Conservation (phyloP, 2,888 invertebrate genomes). For the Drosophila tanythrix region DNA sequence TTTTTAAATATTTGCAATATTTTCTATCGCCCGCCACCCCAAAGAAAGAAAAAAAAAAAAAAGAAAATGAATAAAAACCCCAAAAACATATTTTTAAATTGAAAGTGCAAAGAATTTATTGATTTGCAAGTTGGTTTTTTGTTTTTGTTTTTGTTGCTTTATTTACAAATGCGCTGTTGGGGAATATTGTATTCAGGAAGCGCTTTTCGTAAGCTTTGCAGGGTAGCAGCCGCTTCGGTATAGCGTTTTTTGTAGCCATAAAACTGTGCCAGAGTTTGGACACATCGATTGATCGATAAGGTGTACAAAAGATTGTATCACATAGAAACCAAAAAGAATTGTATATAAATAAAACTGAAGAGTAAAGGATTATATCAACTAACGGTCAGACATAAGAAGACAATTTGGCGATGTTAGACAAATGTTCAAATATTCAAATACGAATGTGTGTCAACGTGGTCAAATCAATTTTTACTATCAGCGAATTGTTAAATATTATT, state of each 20-base stretch:
- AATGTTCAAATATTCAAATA: slow-evolving; percentile 65
- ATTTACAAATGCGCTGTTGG: slow-evolving; percentile 48
- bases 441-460: slow-evolving; percentile 76
- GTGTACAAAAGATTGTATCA: slow-evolving; percentile 11
- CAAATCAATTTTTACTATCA: slow-evolving; percentile 71
- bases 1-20: too few species aligned
- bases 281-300: slow-evolving; percentile 29
- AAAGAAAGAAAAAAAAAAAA: not conserved
- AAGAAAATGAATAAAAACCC: slow-evolving; percentile 4
- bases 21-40: too few species aligned
- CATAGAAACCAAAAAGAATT: slow-evolving; percentile 6
- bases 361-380: slow-evolving; percentile 30
- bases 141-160: slow-evolving; percentile 23
- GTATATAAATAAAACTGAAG: slow-evolving; percentile 29
- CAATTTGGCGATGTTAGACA: slow-evolving; percentile 61
- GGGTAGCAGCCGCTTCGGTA: slow-evolving; percentile 59
- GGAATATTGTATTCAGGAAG: slow-evolving; percentile 35
- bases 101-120: slow-evolving; percentile 55
- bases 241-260: slow-evolving; percentile 32
- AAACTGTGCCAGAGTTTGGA: slow-evolving; percentile 31
- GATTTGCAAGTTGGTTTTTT: slow-evolving; percentile 21
- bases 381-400: slow-evolving; percentile 44
- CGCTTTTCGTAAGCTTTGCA: slow-evolving; percentile 51
- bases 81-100: slow-evolving; percentile 14
- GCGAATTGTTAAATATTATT: slow-evolving; percentile 63